Base-by-base conservation (phyloP, 2,888 invertebrate genomes). In the Hirtodrosophila confusa region DNA sequence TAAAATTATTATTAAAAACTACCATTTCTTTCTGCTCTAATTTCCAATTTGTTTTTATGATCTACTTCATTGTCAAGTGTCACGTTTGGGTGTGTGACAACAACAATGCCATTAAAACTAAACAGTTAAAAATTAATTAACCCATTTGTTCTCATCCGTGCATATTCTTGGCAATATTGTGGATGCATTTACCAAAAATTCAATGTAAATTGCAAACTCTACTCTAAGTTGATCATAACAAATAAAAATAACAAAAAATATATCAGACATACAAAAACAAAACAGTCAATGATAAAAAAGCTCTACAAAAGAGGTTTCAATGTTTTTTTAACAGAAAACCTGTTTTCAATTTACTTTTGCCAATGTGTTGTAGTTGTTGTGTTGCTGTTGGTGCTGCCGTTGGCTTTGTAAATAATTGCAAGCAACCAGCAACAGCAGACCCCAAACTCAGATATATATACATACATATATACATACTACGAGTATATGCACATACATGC, bases 391-490 rank as follows among this genome's bases (percentile, higher is more conserved):
- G 24, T 69, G 71, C 63, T 78, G 76, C 58, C 54, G 80, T 65
- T 75, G 82, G 82, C 79, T 72, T 87, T 87, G 83, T 84, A 86
- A 86, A 88, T 84, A 84, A 84, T 88, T 84, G 83, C 83, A 88
- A 71, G 80, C 86, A 60, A 60, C 83, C 83, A 79, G 73, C 78
- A 57, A 58, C 82, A 76, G 50, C 84, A 69, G 78, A 69, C 80
- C 67, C 78, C 78, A 78, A 80, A 85, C 72, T 62, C 71, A 69
- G 56, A 60, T 50, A 63, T 44, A 61, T 45, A 51, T 31, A 54
- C 27, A 49, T 23, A 40, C 31, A 49, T 41, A 48, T 4, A 37
- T 27, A 57, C 24, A 57, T 17, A 44, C 48, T 24, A 44, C 17
- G 57, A 9, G 51, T 39, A 48, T 31, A 41, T 36, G 43, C 31